phyloP scores from a whole-genome alignment of 2,888 invertebrate genomes.

The Chymomyza fuscimana region DNA sequence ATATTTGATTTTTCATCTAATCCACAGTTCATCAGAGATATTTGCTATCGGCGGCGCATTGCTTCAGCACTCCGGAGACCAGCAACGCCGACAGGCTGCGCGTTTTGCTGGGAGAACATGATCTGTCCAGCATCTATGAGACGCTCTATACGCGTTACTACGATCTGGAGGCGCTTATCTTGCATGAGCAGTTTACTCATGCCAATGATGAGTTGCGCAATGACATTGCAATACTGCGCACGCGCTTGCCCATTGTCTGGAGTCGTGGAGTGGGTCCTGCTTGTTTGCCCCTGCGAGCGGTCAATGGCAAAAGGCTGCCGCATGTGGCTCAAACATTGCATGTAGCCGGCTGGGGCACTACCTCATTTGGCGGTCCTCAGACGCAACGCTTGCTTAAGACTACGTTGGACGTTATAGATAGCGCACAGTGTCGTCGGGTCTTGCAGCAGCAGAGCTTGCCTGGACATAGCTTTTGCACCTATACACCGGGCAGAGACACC shows the following conservation, averaged over 20 bases:
- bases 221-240: conserved; percentile 82
- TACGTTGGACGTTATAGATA: conserved; percentile 80
- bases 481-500: conserved; percentile 80
- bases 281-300: conserved; percentile 81
- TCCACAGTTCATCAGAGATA: conserved; percentile 78
- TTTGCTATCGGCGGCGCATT: conserved; percentile 82
- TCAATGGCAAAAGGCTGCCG: conserved; percentile 40
- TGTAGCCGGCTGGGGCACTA: conserved; percentile 82
- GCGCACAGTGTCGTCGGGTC: conserved; percentile 77
- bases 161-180: conserved; percentile 71
- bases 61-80: conserved; percentile 71
- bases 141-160: conserved; percentile 79
- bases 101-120: conserved; percentile 82
- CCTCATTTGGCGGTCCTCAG: conserved; percentile 81
- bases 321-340: conserved; percentile 79
- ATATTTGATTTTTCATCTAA: neutral
- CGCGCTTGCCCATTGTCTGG: conserved; percentile 79
- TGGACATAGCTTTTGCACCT: conserved; percentile 80
- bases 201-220: conserved; percentile 72
- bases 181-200: conserved; percentile 79
- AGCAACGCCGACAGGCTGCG: conserved; percentile 67
- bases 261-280: conserved; percentile 82
- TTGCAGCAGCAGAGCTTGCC: conserved; percentile 54
- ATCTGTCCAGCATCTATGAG: conserved; percentile 75
- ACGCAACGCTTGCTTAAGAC: conserved; percentile 81